Evolutionary conservation across 2,888 invertebrate genomes (phyloP).

Genomic region (Ypsolopha scabrella): DNA sequence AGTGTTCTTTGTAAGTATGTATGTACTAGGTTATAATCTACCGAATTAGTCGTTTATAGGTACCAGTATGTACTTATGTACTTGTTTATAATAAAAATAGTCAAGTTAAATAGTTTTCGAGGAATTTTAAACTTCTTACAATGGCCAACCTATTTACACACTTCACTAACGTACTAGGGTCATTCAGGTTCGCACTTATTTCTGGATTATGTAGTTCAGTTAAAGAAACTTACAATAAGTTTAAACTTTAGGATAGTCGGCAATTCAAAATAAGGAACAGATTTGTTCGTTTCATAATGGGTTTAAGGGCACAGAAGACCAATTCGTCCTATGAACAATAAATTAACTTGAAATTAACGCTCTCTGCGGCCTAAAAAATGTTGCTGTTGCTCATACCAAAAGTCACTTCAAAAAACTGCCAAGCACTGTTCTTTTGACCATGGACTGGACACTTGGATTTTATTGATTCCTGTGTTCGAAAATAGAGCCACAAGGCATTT

Average conservation of each 20-base stretch:
- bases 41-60: conserved; percentile 64
- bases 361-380: conserved; percentile 53
- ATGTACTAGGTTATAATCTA: conserved; percentile 40
- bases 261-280: conserved; percentile 27
- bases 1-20: conserved; percentile 51
- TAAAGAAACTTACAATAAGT: conserved; percentile 16
- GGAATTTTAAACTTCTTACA: conserved; percentile 40
- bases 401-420: conserved; percentile 41
- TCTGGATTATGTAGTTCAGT: conserved; percentile 1
- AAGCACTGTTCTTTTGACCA: conserved; percentile 40
- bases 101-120: conserved; percentile 44
- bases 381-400: conserved; percentile 37
- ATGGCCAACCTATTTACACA: conserved; percentile 39
- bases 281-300: background rate
- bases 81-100: conserved; percentile 19
- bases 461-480: conserved; percentile 64
- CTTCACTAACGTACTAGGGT: conserved; percentile 26
- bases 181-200: conserved; percentile 5
- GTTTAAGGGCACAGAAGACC: conserved; percentile 44
- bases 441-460: conserved; percentile 49
- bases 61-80: conserved; percentile 27
- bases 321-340: conserved; percentile 59
- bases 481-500: conserved; percentile 42
- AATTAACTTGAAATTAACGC: no score
- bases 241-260: conserved; percentile 46